Evolutionary conservation across 2,797 vertebrate species (phyloP).

Genomic region (Bucorvus abyssinicus): DNA sequence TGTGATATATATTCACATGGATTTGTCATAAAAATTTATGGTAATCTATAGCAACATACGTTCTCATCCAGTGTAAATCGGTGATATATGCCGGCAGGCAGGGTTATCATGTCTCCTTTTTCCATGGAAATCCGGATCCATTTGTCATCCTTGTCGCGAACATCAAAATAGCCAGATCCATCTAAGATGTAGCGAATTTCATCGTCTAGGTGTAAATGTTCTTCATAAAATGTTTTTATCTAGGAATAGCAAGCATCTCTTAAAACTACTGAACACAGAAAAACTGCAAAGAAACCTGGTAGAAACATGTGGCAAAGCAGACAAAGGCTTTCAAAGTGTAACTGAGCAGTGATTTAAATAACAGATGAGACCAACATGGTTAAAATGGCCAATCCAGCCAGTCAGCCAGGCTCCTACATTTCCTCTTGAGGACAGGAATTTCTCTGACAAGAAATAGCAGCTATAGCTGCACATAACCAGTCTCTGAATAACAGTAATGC

Average conservation of each 20-base stretch:
- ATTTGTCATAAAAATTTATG: neutral
- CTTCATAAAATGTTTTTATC: constrained; percentile 90
- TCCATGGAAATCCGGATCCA: constrained; percentile 90
- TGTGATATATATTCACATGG: neutral
- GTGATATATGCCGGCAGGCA: constrained; percentile 95
- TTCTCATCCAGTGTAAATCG: constrained; percentile 88
- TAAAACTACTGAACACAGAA: neutral
- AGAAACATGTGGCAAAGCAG: neutral
- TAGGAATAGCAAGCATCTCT: constrained; percentile 44
- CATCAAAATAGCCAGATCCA: constrained; percentile 90
- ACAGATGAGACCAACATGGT: neutral
- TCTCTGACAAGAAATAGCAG: neutral
- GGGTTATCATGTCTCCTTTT: constrained; percentile 93
- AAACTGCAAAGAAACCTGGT: neutral
- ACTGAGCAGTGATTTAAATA: neutral
- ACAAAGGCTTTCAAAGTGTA: neutral
- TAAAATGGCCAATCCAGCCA: neutral
- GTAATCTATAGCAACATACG: constrained; percentile 61
- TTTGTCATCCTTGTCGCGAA: constrained; percentile 84
- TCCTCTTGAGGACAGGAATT: neutral
- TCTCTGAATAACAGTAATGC: neutral
- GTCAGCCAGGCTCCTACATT: neutral
- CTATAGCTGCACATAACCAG: neutral
- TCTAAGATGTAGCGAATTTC: constrained; percentile 95
- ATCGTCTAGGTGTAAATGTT: constrained; percentile 92